Conservation (phyloP, 2,113 vertebrate genomes). For the Petromus typicus region DNA sequence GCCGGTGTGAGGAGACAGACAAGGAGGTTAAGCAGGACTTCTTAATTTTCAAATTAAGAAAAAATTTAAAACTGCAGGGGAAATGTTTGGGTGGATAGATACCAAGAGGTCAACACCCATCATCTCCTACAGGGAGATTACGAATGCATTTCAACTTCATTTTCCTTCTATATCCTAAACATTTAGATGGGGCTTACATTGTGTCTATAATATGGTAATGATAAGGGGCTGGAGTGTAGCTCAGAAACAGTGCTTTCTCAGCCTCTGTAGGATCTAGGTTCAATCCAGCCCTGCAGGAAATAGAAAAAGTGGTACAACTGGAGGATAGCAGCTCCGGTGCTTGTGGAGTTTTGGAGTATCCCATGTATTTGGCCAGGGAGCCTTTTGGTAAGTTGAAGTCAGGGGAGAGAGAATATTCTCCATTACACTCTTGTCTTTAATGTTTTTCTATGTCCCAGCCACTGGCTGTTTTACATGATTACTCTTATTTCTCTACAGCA, state of each 20-base stretch:
- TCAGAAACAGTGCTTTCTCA: not conserved
- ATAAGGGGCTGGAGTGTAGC: not conserved
- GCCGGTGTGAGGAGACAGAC: not conserved
- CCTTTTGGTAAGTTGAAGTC: not conserved
- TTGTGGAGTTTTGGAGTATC: not conserved
- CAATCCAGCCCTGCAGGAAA: not conserved
- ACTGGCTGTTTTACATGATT: not conserved
- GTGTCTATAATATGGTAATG: not conserved
- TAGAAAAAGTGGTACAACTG: not conserved
- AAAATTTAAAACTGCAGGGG: not conserved
- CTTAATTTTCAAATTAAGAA: not conserved
- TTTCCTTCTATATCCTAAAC: not conserved
- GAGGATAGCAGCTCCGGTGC: not conserved
- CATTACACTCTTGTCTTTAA: not conserved
- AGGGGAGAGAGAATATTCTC: not conserved
- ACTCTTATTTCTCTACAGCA: not conserved
- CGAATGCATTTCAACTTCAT: not conserved
- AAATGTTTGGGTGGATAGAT: not conserved
- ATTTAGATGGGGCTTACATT: not conserved
- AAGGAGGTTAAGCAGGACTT: not conserved
- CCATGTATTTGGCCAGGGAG: not conserved
- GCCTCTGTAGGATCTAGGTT: not conserved
- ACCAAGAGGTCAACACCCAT: not conserved
- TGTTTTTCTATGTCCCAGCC: not conserved
- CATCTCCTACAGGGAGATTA: not conserved